Percentiles rank a stretch among this genome's conserved stretches.
These are phyloP conservation scores for Ctenodactylus gundi DNA, from an alignment of 2,113 vertebrate species.

Conservation along the genomic window DNA sequence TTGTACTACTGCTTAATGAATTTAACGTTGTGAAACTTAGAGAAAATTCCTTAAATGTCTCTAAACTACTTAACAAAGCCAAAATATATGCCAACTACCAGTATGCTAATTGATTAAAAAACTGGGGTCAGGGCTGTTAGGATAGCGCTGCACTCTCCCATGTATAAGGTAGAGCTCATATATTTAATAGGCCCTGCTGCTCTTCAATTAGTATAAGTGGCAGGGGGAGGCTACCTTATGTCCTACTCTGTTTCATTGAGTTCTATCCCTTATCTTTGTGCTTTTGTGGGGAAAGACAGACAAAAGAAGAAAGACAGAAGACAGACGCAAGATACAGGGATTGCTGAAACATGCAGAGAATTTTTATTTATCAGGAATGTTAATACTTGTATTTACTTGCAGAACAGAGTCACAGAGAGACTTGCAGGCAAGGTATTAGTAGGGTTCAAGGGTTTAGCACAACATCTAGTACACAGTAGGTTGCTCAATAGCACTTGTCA, in stretches of 20 bases:
- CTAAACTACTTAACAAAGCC: neutral
- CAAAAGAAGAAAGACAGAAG: constrained; percentile 67
- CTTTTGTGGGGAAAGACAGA: constrained; percentile 55
- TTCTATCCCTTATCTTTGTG: neutral
- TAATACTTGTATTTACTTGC: constrained; percentile 60
- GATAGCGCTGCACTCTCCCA: accelerated
- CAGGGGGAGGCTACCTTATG: neutral
- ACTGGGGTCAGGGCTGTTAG: neutral
- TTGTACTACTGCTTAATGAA: constrained; percentile 58
- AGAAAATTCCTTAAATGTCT: neutral
- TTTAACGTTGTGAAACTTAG: constrained; percentile 16
- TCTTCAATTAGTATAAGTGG: neutral
- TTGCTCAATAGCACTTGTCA: neutral
- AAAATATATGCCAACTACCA: neutral
- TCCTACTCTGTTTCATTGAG: neutral
- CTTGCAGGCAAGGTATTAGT: constrained; percentile 62
- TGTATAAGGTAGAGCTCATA: neutral
- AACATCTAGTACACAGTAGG: constrained; percentile 20
- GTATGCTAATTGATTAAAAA: neutral
- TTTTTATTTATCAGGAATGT: constrained; percentile 73
- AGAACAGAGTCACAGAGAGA: constrained; percentile 45
- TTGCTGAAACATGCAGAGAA: constrained; percentile 73
- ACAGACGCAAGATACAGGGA: constrained; percentile 74
- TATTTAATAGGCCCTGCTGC: neutral
- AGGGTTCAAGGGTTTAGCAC: constrained; percentile 1